These are phyloP conservation scores for Lepus americanus DNA, from an alignment of 2,113 vertebrate genomes.

Conservation along the genomic window DNA sequence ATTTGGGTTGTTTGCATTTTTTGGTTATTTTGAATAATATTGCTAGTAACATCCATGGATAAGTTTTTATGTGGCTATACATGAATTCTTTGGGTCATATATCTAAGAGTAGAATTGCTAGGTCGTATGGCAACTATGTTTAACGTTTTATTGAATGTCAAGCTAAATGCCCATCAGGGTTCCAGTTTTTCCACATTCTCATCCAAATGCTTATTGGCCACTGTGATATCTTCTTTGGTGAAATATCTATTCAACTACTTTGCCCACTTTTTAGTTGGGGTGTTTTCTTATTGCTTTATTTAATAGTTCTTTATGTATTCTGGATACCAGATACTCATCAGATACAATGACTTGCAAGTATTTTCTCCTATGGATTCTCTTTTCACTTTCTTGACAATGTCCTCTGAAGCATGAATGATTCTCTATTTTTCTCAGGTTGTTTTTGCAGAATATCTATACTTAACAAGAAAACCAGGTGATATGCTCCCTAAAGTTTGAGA, in stretches of 20 bases:
- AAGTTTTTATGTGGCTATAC: neutral
- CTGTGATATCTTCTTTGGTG: neutral
- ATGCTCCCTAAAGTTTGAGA: neutral
- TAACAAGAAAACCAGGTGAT: slow-evolving; percentile 27
- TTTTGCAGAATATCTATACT: neutral
- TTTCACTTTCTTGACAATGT: neutral
- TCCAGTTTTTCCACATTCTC: neutral
- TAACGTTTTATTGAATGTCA: neutral
- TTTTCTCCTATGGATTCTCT: neutral
- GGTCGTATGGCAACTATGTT: neutral
- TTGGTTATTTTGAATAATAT: neutral
- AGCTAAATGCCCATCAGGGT: too few relatives aligned
- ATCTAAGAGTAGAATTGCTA: neutral
- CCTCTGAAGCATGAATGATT: neutral
- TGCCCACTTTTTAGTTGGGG: neutral
- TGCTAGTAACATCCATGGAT: neutral
- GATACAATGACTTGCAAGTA: neutral
- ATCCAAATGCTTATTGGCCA: neutral
- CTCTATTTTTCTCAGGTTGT: neutral
- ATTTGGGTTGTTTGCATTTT: neutral
- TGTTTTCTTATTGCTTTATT: neutral
- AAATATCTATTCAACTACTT: neutral
- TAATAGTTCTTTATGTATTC: neutral
- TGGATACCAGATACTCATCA: neutral
- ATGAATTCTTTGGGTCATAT: neutral